Evolutionary conservation across 2,797 vertebrate genomes (phyloP).

Genomic region (Eptatretus atami): DNA sequence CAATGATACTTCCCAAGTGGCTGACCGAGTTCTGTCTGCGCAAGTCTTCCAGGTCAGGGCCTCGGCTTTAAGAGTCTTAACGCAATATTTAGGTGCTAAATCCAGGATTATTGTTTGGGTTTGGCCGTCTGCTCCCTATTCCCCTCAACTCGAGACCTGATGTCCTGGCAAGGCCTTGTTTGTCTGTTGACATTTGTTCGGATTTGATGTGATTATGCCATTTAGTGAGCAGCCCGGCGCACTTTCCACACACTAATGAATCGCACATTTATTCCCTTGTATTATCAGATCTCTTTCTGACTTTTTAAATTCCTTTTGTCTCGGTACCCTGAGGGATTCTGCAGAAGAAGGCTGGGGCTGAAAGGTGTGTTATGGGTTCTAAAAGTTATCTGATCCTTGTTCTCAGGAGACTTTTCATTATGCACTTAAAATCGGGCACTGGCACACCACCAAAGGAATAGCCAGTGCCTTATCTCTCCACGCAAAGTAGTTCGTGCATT

Average conservation of each 20-base stretch:
- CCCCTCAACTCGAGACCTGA: neutral
- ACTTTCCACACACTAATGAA: neutral
- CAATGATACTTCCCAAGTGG: conserved; percentile 61
- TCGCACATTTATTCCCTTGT: neutral
- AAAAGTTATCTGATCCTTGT: conserved; percentile 1
- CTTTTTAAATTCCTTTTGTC: too few relatives aligned
- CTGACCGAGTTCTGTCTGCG: conserved; percentile 47
- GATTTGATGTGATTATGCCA: conserved; percentile 2
- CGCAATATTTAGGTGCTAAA: conserved; percentile 3
- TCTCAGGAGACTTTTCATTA: conserved; percentile 2
- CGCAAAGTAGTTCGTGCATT: conserved; percentile 5
- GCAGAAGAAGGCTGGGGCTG: too few relatives aligned
- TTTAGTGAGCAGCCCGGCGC: neutral
- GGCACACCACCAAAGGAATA: neutral
- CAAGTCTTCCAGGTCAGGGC: conserved; percentile 49
- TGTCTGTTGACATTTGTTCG: conserved; percentile 1
- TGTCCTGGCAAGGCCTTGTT: neutral
- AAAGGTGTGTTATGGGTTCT: neutral
- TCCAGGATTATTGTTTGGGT: neutral
- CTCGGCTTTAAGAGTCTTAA: conserved; percentile 1
- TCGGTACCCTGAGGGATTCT: too few relatives aligned
- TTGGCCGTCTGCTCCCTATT: neutral
- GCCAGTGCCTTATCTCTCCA: neutral
- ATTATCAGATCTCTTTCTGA: neutral
- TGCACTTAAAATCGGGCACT: neutral